phyloP scores from a whole-genome alignment of 2,113 vertebrate species.

The Alexandromys fortis region DNA sequence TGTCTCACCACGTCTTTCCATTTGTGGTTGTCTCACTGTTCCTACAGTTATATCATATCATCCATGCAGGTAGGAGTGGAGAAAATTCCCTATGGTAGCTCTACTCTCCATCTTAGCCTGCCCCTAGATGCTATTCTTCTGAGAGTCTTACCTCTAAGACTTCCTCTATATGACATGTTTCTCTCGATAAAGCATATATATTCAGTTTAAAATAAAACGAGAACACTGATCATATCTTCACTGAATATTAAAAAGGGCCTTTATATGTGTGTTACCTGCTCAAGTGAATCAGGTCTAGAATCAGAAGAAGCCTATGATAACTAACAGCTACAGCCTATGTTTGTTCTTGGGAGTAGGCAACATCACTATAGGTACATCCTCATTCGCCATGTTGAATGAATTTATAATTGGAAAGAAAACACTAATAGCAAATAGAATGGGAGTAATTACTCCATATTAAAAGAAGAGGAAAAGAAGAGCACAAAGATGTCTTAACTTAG shows the following conservation, averaged over 20 bases:
- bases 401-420: background rate
- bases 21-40: background rate
- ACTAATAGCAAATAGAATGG: background rate
- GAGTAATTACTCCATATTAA: background rate
- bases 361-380: background rate
- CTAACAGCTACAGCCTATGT: background rate
- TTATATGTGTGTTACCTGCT: background rate
- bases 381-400: background rate
- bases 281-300: background rate
- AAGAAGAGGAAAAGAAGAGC: background rate
- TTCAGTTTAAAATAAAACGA: background rate
- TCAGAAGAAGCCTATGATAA: background rate
- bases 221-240: background rate
- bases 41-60: background rate
- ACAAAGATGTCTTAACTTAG: background rate
- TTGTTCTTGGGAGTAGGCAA: background rate
- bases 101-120: background rate
- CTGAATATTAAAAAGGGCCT: background rate
- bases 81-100: background rate
- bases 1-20: background rate
- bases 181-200: background rate
- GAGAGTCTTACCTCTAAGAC: background rate
- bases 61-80: background rate
- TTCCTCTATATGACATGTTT: background rate
- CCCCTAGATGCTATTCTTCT: background rate